Base-by-base conservation (phyloP, 2,888 invertebrate species). In the Luffia ferchaultella region DNA sequence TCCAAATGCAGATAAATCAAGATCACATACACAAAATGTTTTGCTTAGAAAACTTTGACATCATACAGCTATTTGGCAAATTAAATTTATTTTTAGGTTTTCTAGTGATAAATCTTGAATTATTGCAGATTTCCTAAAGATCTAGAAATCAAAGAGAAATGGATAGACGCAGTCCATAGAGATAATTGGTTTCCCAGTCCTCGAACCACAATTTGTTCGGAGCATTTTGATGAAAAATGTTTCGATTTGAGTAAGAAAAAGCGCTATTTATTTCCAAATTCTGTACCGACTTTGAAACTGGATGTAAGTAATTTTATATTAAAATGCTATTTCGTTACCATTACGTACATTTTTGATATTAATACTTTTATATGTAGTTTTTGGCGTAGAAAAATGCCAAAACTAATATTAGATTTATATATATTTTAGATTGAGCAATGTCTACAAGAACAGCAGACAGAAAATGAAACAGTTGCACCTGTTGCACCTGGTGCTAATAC, bases 141-240 rank as follows among this genome's bases (percentile, higher is more conserved):
- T n/a, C 17, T n/a, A 42, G n/a, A 16, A 42, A 16, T 16, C n/a
- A 42, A 42, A 42, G 17, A 42, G n/a, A 42, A 42, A 42, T 42
- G 43, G 43, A n/a, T 42, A 20, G 46, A 46, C n/a, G 46, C 46
- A 17, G 46, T 46, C 20, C 46, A 20, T 20, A 46, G 20, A 46
- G 46, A 46, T n/a, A 20, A 20, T 20, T 46, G 46, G 46, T 46
- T 20, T 46, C 46, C 46, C 19, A 20, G 45, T 45, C 45, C 45
- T 17, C 45, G 18, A 17, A 45, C 45, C 45, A 45, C 45, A 45
- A 45, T 45, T 17, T 42, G 43, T 42, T 42, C 43, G n/a, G 43
- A 42, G 5, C 43, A 42, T 42, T 42, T 42, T 42, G 43, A n/a
- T 9, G 17, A 42, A 42, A 7, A 5, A n/a, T 42, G 43, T 17